These are phyloP conservation scores for Cranoglanis bouderius DNA, from an alignment of 2,113 vertebrate species.

Conservation along the genomic window DNA sequence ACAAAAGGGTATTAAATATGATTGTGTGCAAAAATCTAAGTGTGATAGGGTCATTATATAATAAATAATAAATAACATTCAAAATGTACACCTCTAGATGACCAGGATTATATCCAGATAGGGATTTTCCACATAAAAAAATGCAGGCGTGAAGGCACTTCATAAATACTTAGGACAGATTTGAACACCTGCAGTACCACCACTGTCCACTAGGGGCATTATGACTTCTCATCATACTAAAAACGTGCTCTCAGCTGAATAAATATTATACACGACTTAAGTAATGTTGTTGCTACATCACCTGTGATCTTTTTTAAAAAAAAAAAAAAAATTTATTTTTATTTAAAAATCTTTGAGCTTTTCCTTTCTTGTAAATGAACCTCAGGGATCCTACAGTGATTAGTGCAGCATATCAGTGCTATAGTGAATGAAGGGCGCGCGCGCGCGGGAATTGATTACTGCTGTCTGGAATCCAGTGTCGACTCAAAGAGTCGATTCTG, in stretches of 20 bases:
- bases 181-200: neutral
- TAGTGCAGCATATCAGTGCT: neutral
- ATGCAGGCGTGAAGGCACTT: neutral
- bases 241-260: neutral
- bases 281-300: neutral
- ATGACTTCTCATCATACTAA: neutral
- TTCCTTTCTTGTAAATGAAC: neutral
- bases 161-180: too few relatives aligned
- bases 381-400: neutral
- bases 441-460: neutral
- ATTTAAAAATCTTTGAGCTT: neutral
- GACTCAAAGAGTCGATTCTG: neutral
- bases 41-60: neutral
- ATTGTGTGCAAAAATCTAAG: neutral
- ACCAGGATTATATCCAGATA: neutral
- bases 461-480: neutral
- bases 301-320: neutral
- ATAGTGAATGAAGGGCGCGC: neutral
- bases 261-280: neutral
- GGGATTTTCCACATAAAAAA: neutral
- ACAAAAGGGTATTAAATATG: neutral
- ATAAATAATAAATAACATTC: neutral
- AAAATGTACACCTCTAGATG: neutral
- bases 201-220: neutral
- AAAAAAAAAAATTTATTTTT: too few relatives aligned